phyloP scores from a whole-genome alignment of 2,113 vertebrate genomes.

The Crotalus horridus region DNA sequence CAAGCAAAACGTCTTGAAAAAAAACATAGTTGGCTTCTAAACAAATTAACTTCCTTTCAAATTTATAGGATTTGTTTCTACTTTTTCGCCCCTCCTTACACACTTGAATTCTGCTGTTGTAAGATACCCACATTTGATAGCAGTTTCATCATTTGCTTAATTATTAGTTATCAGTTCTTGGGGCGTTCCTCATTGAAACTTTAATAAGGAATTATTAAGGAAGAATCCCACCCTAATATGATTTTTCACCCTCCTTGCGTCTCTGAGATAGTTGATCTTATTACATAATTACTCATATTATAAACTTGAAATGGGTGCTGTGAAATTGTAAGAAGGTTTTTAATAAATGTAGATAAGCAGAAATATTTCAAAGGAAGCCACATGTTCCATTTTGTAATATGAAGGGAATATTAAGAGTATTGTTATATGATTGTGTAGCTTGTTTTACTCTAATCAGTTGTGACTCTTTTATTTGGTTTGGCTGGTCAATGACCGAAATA shows the following conservation, averaged over 20 bases:
- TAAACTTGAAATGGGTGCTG: neutral
- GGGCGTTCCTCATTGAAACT: neutral
- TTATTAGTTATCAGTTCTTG: neutral
- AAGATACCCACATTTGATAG: neutral
- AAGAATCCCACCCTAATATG: neutral
- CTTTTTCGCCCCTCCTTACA: neutral
- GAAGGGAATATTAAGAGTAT: neutral
- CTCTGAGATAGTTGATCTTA: neutral
- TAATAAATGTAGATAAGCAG: neutral
- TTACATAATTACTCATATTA: neutral
- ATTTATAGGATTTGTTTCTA: neutral
- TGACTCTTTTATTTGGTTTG: neutral
- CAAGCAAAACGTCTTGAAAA: constrained; percentile 1
- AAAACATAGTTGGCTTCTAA: neutral
- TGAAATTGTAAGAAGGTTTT: neutral
- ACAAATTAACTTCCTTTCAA: constrained; percentile 6
- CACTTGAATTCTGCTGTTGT: neutral
- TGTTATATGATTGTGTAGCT: neutral
- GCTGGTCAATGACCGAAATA: neutral
- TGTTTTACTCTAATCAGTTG: neutral
- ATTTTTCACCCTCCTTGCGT: neutral
- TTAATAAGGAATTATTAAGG: neutral
- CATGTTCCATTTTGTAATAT: no score
- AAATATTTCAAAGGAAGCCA: neutral
- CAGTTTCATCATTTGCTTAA: neutral